Evolutionary conservation across 2,797 vertebrate species (phyloP), one percentile per base, ranked within the genome.

Genomic region (Phrynocephalus guinanensis): DNA sequence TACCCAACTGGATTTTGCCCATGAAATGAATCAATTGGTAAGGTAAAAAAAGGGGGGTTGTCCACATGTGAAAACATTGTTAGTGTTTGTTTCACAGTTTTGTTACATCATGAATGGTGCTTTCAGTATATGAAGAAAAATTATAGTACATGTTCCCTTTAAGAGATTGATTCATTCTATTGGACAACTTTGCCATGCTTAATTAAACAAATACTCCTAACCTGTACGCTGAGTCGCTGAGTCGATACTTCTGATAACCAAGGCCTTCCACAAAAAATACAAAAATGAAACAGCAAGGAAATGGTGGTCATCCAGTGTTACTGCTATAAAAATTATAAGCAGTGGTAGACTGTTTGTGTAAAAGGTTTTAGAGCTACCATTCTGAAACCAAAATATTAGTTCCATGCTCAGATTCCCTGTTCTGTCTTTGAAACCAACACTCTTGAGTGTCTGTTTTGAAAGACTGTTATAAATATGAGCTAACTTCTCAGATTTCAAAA

Each of bases 131-230:
- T 38, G 84, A 78, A 83, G 82, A 68, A 26, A 20, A 93, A 83
- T 89, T 87, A 82, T 88, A 88, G 33, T 44, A 73, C 52, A 60
- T 82, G 84, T 38, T 80, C 81, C 66, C 60, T 87, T 90, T 78
- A 87, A 76, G 88, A 87, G 30, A 91, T 81, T 76, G n/a, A 6
- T 88, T 72, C 76, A 87, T 92, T 52, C 80, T 87, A 0, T 0
- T 84, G 33, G 56, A 91, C 56, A 44, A 52, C 82, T 90, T 93
- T 83, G 85, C 81, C 86, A 82, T 87, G 88, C 82, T 82, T 83
- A 68, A 52, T 92, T 89, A 92, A 92, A 81, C 86, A 84, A 90
- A 91, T 80, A 82, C 86, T 18, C 1, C 82, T 81, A 63, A 88
- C 90, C 90, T 68, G 85, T 82, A 48, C 88, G 91, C 13, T 85